Percentiles rank a stretch among this genome's conserved stretches.
phyloP scores from a whole-genome alignment of 2,113 vertebrate genomes.

The Microtus ochrogaster region DNA sequence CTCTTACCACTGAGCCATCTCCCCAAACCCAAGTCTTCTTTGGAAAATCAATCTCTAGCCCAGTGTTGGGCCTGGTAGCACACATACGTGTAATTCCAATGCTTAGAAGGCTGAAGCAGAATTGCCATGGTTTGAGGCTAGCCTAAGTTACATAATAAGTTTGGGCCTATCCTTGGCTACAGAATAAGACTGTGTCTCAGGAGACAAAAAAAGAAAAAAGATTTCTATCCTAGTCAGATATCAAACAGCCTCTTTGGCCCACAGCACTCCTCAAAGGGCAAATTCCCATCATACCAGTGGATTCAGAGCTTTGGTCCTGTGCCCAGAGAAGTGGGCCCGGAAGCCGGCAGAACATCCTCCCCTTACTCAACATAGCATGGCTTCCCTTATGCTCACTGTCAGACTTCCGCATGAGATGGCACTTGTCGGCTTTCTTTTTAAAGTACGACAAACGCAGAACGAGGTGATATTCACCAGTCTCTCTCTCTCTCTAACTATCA shows the following conservation, averaged over 20 bases:
- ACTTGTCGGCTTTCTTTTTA: neutral
- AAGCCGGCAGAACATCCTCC: neutral
- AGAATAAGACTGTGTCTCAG: neutral
- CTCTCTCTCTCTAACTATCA: slow-evolving; percentile 7
- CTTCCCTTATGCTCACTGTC: neutral
- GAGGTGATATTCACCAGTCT: neutral
- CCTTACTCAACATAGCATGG: neutral
- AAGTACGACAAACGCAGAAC: neutral
- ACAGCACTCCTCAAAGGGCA: neutral
- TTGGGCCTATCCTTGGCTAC: neutral
- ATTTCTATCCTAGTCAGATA: too few species aligned
- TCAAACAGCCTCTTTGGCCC: neutral
- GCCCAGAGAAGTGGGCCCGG: neutral
- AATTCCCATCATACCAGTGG: neutral
- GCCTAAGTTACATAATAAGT: neutral
- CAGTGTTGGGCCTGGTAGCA: neutral
- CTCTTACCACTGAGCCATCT: neutral
- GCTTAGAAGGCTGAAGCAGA: neutral
- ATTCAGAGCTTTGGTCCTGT: neutral
- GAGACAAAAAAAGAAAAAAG: neutral
- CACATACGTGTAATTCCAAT: neutral
- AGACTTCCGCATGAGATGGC: neutral
- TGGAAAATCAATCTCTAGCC: neutral
- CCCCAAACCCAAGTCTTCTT: neutral
- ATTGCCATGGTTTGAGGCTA: neutral